Evolutionary conservation across 2,888 invertebrate species (phyloP).

Genomic region (Ophion slaviceki): DNA sequence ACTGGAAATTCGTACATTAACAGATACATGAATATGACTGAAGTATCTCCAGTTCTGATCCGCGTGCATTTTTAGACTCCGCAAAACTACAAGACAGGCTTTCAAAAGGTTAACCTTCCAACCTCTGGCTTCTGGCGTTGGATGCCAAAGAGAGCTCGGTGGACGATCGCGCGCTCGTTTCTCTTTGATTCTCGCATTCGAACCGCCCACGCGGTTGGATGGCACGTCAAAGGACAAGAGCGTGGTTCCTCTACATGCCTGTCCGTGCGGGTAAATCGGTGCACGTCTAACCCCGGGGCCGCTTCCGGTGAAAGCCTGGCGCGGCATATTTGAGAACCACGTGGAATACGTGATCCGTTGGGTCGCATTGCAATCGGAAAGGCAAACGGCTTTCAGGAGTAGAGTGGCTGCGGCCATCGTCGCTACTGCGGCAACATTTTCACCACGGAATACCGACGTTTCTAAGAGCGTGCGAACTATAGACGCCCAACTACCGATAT

Average conservation of each 20-base stretch:
- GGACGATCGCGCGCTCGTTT: slow-evolving; percentile 16
- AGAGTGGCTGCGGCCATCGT: slow-evolving; percentile 23
- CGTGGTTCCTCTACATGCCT: slow-evolving; percentile 9
- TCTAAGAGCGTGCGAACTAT: slow-evolving; percentile 9
- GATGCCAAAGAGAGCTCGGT: slow-evolving; percentile 6
- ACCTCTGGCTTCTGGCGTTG: not conserved
- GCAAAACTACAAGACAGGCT: not conserved
- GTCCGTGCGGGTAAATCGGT: slow-evolving; percentile 11
- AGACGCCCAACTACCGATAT: slow-evolving; percentile 12
- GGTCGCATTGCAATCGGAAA: slow-evolving; percentile 36
- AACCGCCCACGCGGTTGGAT: slow-evolving; percentile 21
- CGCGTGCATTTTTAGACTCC: not conserved
- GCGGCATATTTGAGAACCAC: slow-evolving; percentile 37
- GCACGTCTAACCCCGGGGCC: slow-evolving; percentile 21
- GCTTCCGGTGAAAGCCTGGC: slow-evolving; percentile 12
- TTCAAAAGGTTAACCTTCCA: not conserved
- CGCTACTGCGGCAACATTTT: slow-evolving; percentile 48
- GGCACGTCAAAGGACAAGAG: slow-evolving; percentile 51
- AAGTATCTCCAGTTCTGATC: not conserved
- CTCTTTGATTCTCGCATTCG: slow-evolving; percentile 51
- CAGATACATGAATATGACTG: not conserved
- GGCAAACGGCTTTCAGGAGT: slow-evolving; percentile 29
- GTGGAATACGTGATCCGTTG: slow-evolving; percentile 62
- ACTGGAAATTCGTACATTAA: not conserved
- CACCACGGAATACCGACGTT: slow-evolving; percentile 36